phyloP scores from a whole-genome alignment of 2,888 invertebrate species.

The Trichogramma dendrolimi region DNA sequence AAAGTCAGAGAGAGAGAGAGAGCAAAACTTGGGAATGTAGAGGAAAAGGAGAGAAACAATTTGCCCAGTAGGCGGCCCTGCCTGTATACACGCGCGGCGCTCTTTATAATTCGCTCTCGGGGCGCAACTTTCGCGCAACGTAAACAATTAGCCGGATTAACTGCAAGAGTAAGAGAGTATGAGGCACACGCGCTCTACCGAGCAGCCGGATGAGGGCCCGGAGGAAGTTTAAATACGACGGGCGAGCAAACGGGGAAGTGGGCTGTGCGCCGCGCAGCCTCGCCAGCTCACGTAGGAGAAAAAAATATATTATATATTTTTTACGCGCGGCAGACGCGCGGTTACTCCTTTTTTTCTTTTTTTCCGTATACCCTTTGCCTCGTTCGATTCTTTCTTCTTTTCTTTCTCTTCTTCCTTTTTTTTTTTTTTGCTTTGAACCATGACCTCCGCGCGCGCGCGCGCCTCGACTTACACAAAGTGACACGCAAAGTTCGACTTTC shows the following conservation, averaged over 20 bases:
- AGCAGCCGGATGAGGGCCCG: not conserved
- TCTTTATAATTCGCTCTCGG: slow-evolving; percentile 43
- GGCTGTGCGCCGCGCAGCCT: slow-evolving; percentile 4
- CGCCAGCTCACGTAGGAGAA: too few relatives aligned
- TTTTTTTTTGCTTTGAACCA: too few relatives aligned
- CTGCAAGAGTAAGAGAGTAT: slow-evolving; percentile 29
- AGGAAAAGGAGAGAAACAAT: not conserved
- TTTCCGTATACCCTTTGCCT: too few relatives aligned
- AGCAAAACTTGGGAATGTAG: not conserved
- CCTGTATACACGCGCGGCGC: not conserved
- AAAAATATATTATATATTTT: too few relatives aligned
- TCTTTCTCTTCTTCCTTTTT: too few relatives aligned
- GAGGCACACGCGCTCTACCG: slow-evolving; percentile 5
- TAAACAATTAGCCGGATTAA: slow-evolving; percentile 50
- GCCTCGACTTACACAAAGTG: too few relatives aligned
- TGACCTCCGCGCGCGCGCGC: too few relatives aligned
- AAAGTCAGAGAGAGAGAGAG: not conserved
- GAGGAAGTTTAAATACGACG: slow-evolving; percentile 6
- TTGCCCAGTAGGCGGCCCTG: not conserved
- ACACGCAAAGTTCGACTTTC: too few relatives aligned
- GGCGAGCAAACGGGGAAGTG: slow-evolving; percentile 9
- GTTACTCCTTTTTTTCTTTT: too few relatives aligned
- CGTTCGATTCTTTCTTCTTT: too few relatives aligned
- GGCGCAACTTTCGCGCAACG: slow-evolving; percentile 44
- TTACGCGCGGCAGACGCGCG: too few relatives aligned